Conservation (phyloP, 2,113 vertebrate genomes). For the Hippocampus abdominalis region DNA sequence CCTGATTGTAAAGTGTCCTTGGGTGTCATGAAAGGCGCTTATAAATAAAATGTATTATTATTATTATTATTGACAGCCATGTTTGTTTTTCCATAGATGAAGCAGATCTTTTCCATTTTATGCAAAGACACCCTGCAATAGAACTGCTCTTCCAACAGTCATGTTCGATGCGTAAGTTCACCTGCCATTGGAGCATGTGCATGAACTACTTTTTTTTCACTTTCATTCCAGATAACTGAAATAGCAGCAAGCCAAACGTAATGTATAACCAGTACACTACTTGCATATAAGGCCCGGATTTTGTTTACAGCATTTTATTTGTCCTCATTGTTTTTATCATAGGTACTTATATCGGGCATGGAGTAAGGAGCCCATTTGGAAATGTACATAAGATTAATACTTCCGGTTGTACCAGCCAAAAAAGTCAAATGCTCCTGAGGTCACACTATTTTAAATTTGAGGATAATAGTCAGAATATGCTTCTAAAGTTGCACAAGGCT, state of each 20-base stretch:
- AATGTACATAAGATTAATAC: not conserved
- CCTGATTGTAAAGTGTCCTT: too few relatives aligned
- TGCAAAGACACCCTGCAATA: constrained; percentile 62
- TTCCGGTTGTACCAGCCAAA: too few relatives aligned
- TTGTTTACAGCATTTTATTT: not conserved
- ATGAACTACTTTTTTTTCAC: not conserved
- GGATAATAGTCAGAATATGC: too few relatives aligned
- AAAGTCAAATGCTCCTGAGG: too few relatives aligned
- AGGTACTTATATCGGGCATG: constrained; percentile 8
- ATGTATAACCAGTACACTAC: not conserved
- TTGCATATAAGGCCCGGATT: not conserved
- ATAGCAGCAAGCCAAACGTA: not conserved
- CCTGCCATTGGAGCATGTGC: not conserved
- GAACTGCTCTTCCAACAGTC: constrained; percentile 33
- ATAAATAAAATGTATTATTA: too few relatives aligned
- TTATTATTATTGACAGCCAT: not conserved
- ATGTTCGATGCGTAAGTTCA: constrained; percentile 56
- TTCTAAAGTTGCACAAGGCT: too few relatives aligned
- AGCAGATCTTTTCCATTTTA: constrained; percentile 49
- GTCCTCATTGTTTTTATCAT: not conserved
- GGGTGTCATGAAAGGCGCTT: too few relatives aligned
- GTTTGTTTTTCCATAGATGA: constrained; percentile 40
- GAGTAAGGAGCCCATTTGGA: constrained; percentile 20
- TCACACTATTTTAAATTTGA: too few relatives aligned
- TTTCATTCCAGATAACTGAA: not conserved